A percentile compares a stretch with the other conserved stretches of the same genome.
Evolutionary conservation across 2,888 invertebrate genomes (phyloP).

Genomic region (Drosophila flavopinicola): DNA sequence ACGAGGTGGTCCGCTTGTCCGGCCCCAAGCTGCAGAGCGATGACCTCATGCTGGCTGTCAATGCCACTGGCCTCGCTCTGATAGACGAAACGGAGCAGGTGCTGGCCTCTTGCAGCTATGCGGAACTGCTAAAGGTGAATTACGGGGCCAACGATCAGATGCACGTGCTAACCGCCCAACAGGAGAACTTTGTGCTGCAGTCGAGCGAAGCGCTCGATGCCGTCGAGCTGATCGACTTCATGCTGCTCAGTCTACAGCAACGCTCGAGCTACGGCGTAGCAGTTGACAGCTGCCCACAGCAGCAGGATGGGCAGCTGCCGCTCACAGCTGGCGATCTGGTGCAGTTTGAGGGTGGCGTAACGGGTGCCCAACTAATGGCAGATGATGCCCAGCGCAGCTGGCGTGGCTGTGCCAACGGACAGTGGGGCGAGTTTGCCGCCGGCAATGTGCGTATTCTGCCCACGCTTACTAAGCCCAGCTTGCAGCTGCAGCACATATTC

Average conservation of each 20-base stretch:
- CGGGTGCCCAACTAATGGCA: conserved; percentile 89
- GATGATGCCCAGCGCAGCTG: conserved; percentile 86
- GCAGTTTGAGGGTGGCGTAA: conserved; percentile 89
- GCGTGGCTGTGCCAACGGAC: conserved; percentile 89
- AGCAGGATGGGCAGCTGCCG: conserved; percentile 85
- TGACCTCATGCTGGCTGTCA: conserved; percentile 95
- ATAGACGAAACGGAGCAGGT: conserved; percentile 97
- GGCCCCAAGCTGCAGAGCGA: conserved; percentile 88
- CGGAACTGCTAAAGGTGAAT: conserved; percentile 92
- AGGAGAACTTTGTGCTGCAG: conserved; percentile 95
- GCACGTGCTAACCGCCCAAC: conserved; percentile 92
- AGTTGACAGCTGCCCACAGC: conserved; percentile 84
- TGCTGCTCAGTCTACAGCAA: conserved; percentile 94
- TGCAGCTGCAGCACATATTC: conserved; percentile 87
- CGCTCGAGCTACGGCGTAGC: conserved; percentile 94
- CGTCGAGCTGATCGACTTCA: conserved; percentile 91
- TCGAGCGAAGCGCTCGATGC: conserved; percentile 95
- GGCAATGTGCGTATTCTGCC: conserved; percentile 95
- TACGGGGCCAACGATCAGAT: conserved; percentile 86
- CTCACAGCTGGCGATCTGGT: conserved; percentile 90
- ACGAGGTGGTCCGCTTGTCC: conserved; percentile 92
- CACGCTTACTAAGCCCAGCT: conserved; percentile 90
- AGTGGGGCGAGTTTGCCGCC: conserved; percentile 93
- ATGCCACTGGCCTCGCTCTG: conserved; percentile 96
- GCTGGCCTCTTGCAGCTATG: conserved; percentile 92